Evolutionary conservation across 2,888 invertebrate genomes (phyloP).

Genomic region (Tiliacea citrago): DNA sequence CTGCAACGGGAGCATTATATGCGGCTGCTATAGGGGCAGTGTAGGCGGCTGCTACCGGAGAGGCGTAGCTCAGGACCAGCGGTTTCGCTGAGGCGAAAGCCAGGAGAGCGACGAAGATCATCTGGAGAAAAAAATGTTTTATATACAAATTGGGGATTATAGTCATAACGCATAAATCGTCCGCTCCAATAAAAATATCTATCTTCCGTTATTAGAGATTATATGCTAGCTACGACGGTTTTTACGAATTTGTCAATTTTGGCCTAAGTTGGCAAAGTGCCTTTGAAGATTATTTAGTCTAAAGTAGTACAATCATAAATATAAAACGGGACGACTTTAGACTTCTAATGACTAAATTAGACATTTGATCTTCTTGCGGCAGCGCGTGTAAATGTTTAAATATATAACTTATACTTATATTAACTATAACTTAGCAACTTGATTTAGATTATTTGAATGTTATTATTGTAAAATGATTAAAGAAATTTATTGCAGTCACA

Average conservation of each 20-base stretch:
- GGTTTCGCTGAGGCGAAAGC: conserved; percentile 80
- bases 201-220: too few species aligned
- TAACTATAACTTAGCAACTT: not conserved
- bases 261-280: conserved; percentile 15
- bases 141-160: not conserved
- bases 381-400: not conserved
- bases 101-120: conserved; percentile 90
- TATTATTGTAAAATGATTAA: not conserved
- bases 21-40: conserved; percentile 76
- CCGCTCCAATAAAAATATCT: too few species aligned
- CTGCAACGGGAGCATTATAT: conserved; percentile 76
- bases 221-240: too few species aligned
- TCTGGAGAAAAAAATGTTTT: conserved; percentile 73
- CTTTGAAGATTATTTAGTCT: conserved; percentile 24
- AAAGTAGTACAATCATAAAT: conserved; percentile 13
- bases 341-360: conserved; percentile 27
- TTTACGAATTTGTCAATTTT: not conserved
- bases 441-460: too few species aligned
- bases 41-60: conserved; percentile 77
- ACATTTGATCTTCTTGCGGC: conserved; percentile 8
- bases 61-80: conserved; percentile 73
- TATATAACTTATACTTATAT: not conserved
- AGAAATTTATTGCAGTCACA: not conserved
- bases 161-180: too few species aligned
- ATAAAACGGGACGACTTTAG: conserved; percentile 1